phyloP scores from a whole-genome alignment of 2,888 invertebrate species.

The Lasioglossum figueresi region DNA sequence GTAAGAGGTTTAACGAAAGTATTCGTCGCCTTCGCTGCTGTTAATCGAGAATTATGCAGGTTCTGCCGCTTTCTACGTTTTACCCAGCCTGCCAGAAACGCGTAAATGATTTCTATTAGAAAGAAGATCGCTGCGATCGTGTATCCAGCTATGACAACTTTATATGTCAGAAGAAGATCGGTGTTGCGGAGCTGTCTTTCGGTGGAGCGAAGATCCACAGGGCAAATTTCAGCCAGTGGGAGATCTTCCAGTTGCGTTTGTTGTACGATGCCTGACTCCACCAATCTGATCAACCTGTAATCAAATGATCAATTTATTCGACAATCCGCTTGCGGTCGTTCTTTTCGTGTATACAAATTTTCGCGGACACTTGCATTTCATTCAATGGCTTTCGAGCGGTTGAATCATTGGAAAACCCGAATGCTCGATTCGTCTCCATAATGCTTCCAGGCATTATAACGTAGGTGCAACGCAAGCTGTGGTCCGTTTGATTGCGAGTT shows the following conservation, averaged over 20 bases:
- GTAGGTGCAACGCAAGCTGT: conserved; percentile 89
- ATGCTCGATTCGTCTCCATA: conserved; percentile 88
- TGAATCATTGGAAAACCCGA: conserved; percentile 89
- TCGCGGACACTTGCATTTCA: conserved; percentile 85
- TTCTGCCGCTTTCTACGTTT: conserved; percentile 43
- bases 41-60: not conserved
- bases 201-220: conserved; percentile 91
- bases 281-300: conserved; percentile 88
- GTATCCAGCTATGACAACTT: conserved; percentile 90
- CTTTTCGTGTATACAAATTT: not conserved
- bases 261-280: conserved; percentile 91
- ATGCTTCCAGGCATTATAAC: conserved; percentile 90
- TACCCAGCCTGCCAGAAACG: conserved; percentile 31
- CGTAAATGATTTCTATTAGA: conserved; percentile 86
- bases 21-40: not conserved
- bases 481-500: conserved; percentile 85
- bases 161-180: conserved; percentile 92
- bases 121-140: conserved; percentile 88
- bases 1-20: not conserved
- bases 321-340: not conserved
- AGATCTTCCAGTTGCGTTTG: conserved; percentile 87
- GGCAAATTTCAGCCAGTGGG: conserved; percentile 92
- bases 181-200: conserved; percentile 91
- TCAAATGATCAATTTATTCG: not conserved
- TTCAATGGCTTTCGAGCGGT: conserved; percentile 87